phyloP scores from a whole-genome alignment of 2,113 vertebrate genomes.

The Dicaeum eximium region DNA sequence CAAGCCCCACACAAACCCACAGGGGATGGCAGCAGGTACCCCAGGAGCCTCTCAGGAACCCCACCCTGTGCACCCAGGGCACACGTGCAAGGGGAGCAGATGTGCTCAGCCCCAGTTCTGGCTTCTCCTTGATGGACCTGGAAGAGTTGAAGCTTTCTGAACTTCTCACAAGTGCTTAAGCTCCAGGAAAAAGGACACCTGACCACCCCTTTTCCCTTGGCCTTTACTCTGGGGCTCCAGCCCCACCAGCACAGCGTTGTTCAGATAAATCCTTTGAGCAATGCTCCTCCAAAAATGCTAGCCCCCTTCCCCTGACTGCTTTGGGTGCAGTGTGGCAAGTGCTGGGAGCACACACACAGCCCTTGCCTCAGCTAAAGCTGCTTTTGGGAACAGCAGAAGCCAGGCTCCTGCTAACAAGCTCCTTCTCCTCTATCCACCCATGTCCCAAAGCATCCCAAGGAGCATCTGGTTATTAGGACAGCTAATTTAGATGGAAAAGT shows the following conservation, averaged over 20 bases:
- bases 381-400: background rate
- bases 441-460: background rate
- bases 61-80: background rate
- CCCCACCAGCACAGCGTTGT: background rate
- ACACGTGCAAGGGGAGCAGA: rapidly evolving
- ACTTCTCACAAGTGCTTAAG: background rate
- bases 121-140: background rate
- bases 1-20: background rate
- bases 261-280: background rate
- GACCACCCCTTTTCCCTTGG: background rate
- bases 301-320: background rate
- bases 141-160: background rate
- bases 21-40: rapidly evolving
- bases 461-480: conserved; percentile 9
- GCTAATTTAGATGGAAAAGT: conserved; percentile 9
- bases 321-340: rapidly evolving
- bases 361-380: background rate
- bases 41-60: background rate
- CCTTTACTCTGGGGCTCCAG: background rate
- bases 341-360: background rate
- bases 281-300: background rate
- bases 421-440: background rate
- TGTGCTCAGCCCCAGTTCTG: background rate
- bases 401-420: background rate
- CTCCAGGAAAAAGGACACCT: background rate